Conservation (phyloP, 2,797 vertebrate species). For the Oophaga sylvatica region DNA sequence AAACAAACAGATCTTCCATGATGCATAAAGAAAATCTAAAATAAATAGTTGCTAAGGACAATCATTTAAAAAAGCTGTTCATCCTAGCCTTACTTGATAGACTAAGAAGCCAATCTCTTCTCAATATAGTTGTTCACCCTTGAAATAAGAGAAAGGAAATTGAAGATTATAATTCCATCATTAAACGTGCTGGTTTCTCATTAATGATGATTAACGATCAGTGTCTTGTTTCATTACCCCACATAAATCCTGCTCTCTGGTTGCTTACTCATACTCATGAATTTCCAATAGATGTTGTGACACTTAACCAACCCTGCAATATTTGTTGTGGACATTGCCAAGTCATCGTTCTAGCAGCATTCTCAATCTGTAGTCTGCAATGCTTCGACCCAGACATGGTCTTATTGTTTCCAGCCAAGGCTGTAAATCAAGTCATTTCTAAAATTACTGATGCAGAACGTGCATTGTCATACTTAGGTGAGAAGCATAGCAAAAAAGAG, state of each 20-base stretch:
- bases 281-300: not conserved
- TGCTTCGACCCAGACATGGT: slow-evolving; percentile 19
- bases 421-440: not conserved
- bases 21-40: slow-evolving; percentile 25
- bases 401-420: slow-evolving; percentile 1
- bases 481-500: not conserved
- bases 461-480: slow-evolving; percentile 2
- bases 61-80: slow-evolving; percentile 47
- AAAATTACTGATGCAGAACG: slow-evolving; percentile 13
- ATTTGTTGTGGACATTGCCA: not conserved
- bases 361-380: not conserved
- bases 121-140: slow-evolving; percentile 11
- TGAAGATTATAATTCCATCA: slow-evolving; percentile 63
- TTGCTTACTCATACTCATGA: slow-evolving; percentile 16
- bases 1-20: slow-evolving; percentile 41
- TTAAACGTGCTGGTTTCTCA: slow-evolving; percentile 42
- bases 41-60: slow-evolving; percentile 26
- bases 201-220: slow-evolving; percentile 47
- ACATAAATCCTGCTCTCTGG: slow-evolving; percentile 22
- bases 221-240: slow-evolving; percentile 41
- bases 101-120: slow-evolving; percentile 8
- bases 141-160: slow-evolving; percentile 59
- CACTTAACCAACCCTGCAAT: not conserved
- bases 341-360: not conserved
- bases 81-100: slow-evolving; percentile 45